Base-by-base conservation (phyloP, 2,113 vertebrate genomes). In the Gasterosteus nipponicus region DNA sequence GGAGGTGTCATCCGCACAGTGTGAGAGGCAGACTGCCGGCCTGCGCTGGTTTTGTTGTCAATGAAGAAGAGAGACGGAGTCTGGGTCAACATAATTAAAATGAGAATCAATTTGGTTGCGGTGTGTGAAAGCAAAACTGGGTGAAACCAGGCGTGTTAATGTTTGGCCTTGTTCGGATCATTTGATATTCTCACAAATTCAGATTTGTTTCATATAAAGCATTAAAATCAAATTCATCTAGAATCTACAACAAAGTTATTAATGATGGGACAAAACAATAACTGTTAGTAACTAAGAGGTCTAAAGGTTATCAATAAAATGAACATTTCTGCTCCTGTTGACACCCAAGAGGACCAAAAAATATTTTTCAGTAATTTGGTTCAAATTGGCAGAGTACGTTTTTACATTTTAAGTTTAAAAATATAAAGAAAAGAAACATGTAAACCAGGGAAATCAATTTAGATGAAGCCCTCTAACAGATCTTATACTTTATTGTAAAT, bases 71-170 rank as follows among this genome's bases (percentile, higher is more conserved):
- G 89, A 90, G 87, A 78, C 75, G 4, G 67, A 88, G 89, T 88
- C 86, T 81, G 77, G 85, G 81, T 84, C 82, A 82, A 86, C 72
- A 82, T 90, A 91, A 92, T 92, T 91, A 90, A 92, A 93, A 91
- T 89, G 83, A 81, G 77, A 93, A 92, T 93, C 88, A 91, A 86
- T 89, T 87, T 91, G 90, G 91, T 87, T 77, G 78, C 29, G 18
- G 39, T 53, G 51, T 89, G 79, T 83, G 87, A 67, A 67, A 33
- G 62, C 31, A 79, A 72, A 86, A 91, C 38, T 15, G 61, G 9
- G 33, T 47, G 68, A 62, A 75, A 78, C 29, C 66, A 49, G 72
- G 64, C 58, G 5, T 73, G 73, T 42, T 74, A 46, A 77, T 68
- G 44, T 78, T 66, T 47, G 14, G 47, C 58, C 22, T 29, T 65